These are phyloP conservation scores for Dilophus febrilis DNA, from an alignment of 2,888 invertebrate genomes.

Conservation along the genomic window DNA sequence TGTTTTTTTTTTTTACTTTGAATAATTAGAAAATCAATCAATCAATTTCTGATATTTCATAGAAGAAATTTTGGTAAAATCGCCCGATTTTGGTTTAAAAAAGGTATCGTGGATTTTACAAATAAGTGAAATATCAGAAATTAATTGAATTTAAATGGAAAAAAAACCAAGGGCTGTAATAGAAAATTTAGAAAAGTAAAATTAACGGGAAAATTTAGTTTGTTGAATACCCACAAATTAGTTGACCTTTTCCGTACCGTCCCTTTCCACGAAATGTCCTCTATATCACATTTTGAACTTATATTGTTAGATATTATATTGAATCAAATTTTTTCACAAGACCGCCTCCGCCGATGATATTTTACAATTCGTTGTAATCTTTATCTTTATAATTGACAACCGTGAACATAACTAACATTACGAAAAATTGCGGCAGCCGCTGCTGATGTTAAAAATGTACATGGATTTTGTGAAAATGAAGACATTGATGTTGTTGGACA, in stretches of 20 bases:
- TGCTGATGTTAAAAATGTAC: slow-evolving; percentile 49
- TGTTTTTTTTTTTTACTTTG: too few relatives aligned
- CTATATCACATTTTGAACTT: background rate
- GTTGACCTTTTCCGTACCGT: too few relatives aligned
- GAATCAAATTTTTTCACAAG: too few relatives aligned
- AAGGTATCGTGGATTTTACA: background rate
- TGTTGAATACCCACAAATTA: too few relatives aligned
- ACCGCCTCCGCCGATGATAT: too few relatives aligned
- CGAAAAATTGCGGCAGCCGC: slow-evolving; percentile 42
- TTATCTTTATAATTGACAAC: slow-evolving; percentile 42
- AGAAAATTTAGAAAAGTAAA: background rate
- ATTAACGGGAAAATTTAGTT: background rate
- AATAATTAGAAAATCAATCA: too few relatives aligned
- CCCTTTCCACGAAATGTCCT: too few relatives aligned
- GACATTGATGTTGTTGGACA: slow-evolving; percentile 26
- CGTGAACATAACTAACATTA: slow-evolving; percentile 56
- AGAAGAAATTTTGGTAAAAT: too few relatives aligned
- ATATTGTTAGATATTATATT: too few relatives aligned
- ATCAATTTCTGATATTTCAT: too few relatives aligned
- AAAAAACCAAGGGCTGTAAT: background rate
- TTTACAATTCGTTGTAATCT: too few relatives aligned
- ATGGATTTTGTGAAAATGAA: slow-evolving; percentile 28
- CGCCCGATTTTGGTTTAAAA: background rate
- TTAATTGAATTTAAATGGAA: background rate
- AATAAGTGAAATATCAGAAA: background rate